phyloP scores from a whole-genome alignment of 2,797 vertebrate species.

The Alcedo atthis region DNA sequence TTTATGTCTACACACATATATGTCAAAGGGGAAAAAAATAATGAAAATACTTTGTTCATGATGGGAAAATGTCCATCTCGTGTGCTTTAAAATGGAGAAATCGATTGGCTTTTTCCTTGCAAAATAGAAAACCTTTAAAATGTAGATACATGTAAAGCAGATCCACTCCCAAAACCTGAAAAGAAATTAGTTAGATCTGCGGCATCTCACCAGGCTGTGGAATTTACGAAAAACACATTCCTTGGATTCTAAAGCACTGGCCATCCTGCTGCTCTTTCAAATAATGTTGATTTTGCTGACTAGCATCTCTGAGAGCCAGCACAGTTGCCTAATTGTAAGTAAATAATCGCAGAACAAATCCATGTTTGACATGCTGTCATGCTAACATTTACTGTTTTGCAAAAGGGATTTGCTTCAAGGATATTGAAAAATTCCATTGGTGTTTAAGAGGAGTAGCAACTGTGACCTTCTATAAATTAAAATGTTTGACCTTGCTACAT shows the following conservation, averaged over 20 bases:
- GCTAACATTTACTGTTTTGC: constrained; percentile 74
- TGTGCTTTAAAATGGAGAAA: not conserved
- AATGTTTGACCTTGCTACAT: constrained; percentile 57
- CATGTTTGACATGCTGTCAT: constrained; percentile 72
- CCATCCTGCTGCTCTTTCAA: constrained; percentile 70
- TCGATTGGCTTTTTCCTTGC: not conserved
- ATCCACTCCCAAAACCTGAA: not conserved
- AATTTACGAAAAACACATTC: constrained; percentile 77
- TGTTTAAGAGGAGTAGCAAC: constrained; percentile 68
- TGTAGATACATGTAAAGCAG: not conserved
- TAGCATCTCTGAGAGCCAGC: constrained; percentile 52
- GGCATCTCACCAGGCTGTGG: constrained; percentile 69
- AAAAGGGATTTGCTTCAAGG: constrained; percentile 72
- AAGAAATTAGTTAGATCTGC: constrained; percentile 63
- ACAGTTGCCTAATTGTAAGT: constrained; percentile 76
- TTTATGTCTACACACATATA: not conserved
- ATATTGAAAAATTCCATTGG: constrained; percentile 81
- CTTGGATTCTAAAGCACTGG: constrained; percentile 69
- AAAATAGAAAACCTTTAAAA: constrained; percentile 46
- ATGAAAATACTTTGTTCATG: not conserved
- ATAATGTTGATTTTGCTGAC: constrained; percentile 75
- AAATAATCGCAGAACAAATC: constrained; percentile 78
- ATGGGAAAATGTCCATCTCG: not conserved
- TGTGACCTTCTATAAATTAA: constrained; percentile 73
- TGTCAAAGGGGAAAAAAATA: not conserved